These are phyloP conservation scores for Scotopteryx bipunctaria DNA, from an alignment of 2,888 invertebrate genomes.

Conservation along the genomic window DNA sequence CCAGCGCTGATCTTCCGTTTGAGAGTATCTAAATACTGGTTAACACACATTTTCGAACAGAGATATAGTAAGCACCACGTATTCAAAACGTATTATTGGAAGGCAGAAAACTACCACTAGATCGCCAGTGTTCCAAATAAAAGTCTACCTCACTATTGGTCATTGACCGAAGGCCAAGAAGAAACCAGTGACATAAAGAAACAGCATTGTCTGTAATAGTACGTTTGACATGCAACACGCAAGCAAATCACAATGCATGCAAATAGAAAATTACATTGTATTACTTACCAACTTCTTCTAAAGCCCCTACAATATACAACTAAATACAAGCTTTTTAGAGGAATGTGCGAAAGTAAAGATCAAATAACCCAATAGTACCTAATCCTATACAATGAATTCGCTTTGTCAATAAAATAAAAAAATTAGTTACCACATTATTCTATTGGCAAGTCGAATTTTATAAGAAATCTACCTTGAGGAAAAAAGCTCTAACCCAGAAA, in stretches of 20 bases:
- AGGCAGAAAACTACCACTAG: too few species aligned
- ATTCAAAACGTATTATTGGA: too few species aligned
- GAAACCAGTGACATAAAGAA: too few species aligned
- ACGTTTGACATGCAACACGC: slow-evolving; percentile 11
- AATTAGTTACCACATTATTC: neutral
- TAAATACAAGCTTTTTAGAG: slow-evolving; percentile 48
- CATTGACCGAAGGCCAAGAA: too few species aligned
- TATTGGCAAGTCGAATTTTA: slow-evolving; percentile 15
- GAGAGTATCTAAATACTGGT: too few species aligned
- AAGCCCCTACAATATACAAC: slow-evolving; percentile 17
- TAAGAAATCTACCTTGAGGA: slow-evolving; percentile 1
- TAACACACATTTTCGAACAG: too few species aligned
- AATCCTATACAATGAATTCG: slow-evolving; percentile 21
- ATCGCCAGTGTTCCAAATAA: too few species aligned
- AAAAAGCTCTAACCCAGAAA: slow-evolving; percentile 35
- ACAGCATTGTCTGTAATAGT: too few species aligned
- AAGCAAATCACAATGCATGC: slow-evolving; percentile 9
- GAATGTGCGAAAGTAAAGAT: slow-evolving; percentile 83
- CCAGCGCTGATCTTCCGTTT: too few species aligned
- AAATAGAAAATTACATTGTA: neutral
- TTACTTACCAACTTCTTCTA: slow-evolving; percentile 20
- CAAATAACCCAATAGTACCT: slow-evolving; percentile 32
- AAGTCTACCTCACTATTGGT: too few species aligned
- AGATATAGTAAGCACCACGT: too few species aligned
- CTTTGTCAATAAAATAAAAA: slow-evolving; percentile 18